Evolutionary conservation across 2,113 vertebrate species (phyloP).

Genomic region (Plecturocebus donacophilus): DNA sequence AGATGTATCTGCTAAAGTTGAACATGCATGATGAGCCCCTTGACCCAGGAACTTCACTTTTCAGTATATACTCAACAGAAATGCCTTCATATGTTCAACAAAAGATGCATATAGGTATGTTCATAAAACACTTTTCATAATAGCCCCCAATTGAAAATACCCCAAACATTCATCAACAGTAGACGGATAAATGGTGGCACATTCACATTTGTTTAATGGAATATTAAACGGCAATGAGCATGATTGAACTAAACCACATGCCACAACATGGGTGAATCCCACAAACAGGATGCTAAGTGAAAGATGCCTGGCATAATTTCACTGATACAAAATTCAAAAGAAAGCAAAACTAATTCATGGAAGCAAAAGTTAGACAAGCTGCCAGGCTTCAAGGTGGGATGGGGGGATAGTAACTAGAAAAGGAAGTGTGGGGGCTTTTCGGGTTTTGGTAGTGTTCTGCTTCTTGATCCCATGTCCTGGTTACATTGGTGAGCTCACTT

Average conservation of each 20-base stretch:
- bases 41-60: not conserved
- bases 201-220: not conserved
- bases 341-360: not conserved
- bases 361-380: not conserved
- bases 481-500: not conserved
- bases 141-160: not conserved
- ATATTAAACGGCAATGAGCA: not conserved
- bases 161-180: not conserved
- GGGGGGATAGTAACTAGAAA: too few species aligned
- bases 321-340: not conserved
- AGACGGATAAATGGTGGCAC: not conserved
- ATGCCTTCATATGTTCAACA: not conserved
- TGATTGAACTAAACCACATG: not conserved
- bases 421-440: accelerated
- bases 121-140: not conserved
- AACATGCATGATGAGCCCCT: not conserved
- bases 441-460: not conserved
- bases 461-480: not conserved
- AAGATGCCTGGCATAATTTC: not conserved
- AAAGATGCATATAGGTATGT: not conserved
- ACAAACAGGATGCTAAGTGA: not conserved
- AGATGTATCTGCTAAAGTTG: not conserved
- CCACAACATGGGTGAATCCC: not conserved
- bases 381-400: not conserved
- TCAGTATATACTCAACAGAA: not conserved